A percentile compares a stretch with the other conserved stretches of the same genome.
Conservation (phyloP, 2,888 invertebrate species). For the Tetheella fluctuosa region DNA sequence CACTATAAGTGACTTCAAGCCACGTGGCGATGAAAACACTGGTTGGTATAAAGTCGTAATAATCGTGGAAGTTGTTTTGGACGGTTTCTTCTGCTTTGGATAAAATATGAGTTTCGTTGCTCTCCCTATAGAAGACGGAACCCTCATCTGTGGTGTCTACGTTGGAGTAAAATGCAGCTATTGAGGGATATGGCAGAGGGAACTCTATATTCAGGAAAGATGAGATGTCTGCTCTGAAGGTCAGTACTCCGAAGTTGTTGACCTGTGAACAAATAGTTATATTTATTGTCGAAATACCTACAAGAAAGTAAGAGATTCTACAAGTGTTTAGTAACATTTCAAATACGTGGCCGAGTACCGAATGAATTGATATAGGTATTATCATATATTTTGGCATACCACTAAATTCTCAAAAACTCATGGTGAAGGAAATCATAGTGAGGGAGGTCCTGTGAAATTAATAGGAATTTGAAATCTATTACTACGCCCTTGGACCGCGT, state of each 20-base stretch:
- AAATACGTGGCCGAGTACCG: too few relatives aligned
- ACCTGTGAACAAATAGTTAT: conserved; percentile 85
- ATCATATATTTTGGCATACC: too few relatives aligned
- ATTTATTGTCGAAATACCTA: background rate
- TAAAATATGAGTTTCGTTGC: conserved; percentile 84
- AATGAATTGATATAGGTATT: too few relatives aligned
- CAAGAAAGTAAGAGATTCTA: too few relatives aligned
- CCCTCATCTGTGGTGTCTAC: conserved; percentile 92
- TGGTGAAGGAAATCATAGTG: too few relatives aligned
- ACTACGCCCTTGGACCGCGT: too few relatives aligned
- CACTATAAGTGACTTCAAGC: conserved; percentile 93
- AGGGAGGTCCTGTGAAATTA: too few relatives aligned
- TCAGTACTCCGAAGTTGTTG: conserved; percentile 94
- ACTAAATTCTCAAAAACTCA: too few relatives aligned
- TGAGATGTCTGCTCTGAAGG: conserved; percentile 94
- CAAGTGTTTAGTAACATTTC: too few relatives aligned
- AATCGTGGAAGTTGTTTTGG: conserved; percentile 88
- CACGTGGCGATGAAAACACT: conserved; percentile 95
- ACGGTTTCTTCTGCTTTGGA: conserved; percentile 88
- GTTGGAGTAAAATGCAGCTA: conserved; percentile 96
- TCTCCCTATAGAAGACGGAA: conserved; percentile 89
- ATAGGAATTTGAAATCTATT: too few relatives aligned
- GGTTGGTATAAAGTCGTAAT: conserved; percentile 88
- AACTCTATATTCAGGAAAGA: conserved; percentile 94
- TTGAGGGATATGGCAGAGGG: conserved; percentile 93